Conservation (phyloP, 64 coral and sea anemone genomes). For the Astreopora myriophthalma region DNA sequence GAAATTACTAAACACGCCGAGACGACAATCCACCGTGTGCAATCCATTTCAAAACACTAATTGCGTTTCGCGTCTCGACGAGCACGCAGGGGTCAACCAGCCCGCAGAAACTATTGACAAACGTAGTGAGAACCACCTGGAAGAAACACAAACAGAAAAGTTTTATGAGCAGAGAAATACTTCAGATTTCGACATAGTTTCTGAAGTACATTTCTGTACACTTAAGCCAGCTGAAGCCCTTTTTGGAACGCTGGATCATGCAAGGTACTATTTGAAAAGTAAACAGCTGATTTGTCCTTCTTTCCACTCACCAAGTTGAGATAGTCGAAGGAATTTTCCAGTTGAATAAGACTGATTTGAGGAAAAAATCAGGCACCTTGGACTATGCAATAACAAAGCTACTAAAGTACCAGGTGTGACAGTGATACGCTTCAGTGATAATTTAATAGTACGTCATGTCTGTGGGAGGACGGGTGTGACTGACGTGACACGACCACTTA, state of each 20-base stretch:
- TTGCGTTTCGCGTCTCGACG: background rate
- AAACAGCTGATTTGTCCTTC: too few relatives aligned
- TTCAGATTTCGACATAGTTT: background rate
- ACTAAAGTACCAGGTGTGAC: too few relatives aligned
- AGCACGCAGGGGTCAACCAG: background rate
- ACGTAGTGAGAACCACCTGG: background rate
- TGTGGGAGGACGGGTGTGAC: constrained; percentile 16
- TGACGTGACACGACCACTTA: background rate
- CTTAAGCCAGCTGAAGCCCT: too few relatives aligned
- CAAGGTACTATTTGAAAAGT: too few relatives aligned
- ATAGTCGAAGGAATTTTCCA: background rate
- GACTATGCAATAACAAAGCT: too few relatives aligned
- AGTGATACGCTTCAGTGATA: too few relatives aligned
- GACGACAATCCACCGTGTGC: background rate
- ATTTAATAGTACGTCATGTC: too few relatives aligned
- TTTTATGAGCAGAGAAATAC: background rate
- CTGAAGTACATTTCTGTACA: background rate
- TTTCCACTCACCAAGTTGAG: too few relatives aligned
- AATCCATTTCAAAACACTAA: constrained; percentile 2
- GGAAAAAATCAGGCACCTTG: too few relatives aligned
- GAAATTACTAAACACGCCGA: background rate
- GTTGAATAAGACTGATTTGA: background rate
- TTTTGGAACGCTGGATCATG: too few relatives aligned
- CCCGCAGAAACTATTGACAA: background rate
- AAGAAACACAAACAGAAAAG: background rate